Conservation (phyloP, 2,797 vertebrate genomes). For the Rhynchonycteris naso region DNA sequence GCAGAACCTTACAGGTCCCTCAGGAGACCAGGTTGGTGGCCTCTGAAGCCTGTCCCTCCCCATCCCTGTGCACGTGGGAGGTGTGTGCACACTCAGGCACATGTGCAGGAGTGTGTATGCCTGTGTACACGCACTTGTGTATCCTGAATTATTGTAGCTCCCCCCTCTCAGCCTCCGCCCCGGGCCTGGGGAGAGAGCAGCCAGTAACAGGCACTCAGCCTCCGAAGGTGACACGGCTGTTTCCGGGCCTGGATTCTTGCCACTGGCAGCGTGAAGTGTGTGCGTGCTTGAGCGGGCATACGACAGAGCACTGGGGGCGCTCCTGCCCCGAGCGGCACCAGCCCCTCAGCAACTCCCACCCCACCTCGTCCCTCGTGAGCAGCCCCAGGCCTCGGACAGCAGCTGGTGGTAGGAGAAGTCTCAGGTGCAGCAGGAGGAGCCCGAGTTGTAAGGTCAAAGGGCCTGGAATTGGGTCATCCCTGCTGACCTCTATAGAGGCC, state of each 20-base stretch:
- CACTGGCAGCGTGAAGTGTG: background rate
- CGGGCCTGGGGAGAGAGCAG: background rate
- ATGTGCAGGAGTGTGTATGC: background rate
- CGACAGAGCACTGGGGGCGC: background rate
- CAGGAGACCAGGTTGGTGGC: background rate
- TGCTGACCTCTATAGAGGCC: background rate
- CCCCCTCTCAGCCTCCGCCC: background rate
- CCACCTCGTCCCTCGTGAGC: background rate
- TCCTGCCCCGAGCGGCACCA: background rate
- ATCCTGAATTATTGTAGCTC: background rate
- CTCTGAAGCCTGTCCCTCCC: background rate
- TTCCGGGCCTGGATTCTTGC: slow-evolving; percentile 38
- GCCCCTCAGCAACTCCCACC: background rate
- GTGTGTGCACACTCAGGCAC: rapidly evolving
- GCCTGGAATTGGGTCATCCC: no score
- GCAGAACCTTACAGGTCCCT: background rate
- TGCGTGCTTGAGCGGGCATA: rapidly evolving
- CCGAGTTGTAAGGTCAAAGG: background rate
- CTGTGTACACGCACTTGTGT: rapidly evolving
- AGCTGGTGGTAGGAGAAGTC: background rate
- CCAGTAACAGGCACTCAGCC: background rate
- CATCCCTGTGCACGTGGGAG: rapidly evolving
- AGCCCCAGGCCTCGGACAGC: background rate
- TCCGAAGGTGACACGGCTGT: slow-evolving; percentile 28
- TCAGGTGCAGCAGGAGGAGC: background rate